Percentiles rank a stretch among this genome's conserved stretches.
phyloP scores from a whole-genome alignment of 2,797 vertebrate species.

The Crenuchus spilurus region DNA sequence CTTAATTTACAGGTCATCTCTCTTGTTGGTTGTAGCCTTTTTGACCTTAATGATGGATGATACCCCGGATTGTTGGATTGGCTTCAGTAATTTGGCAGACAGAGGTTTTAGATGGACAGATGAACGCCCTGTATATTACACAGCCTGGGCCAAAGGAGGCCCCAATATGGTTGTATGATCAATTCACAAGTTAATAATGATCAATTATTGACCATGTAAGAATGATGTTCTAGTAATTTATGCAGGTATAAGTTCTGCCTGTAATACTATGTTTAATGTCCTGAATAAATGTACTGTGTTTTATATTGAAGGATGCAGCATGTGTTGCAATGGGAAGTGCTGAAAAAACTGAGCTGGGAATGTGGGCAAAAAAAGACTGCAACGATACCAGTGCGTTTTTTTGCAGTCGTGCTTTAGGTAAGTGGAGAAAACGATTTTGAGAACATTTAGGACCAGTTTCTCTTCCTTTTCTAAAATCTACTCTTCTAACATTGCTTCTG shows the following conservation, averaged over 20 bases:
- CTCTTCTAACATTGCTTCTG: background rate
- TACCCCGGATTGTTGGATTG: constrained; percentile 80
- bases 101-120: constrained; percentile 87
- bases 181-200: background rate
- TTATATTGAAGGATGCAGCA: constrained; percentile 1
- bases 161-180: background rate
- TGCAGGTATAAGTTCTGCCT: too few species aligned
- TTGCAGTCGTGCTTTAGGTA: constrained; percentile 67
- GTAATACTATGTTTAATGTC: too few species aligned
- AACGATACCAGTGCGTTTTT: constrained; percentile 70
- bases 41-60: constrained; percentile 72
- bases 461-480: background rate
- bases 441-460: background rate
- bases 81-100: constrained; percentile 83
- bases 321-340: constrained; percentile 63
- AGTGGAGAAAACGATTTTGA: constrained; percentile 51
- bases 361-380: constrained; percentile 69
- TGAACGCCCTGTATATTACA: constrained; percentile 80
- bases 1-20: too few species aligned
- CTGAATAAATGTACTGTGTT: constrained; percentile 50
- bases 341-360: constrained; percentile 46
- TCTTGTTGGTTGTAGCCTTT: constrained; percentile 68
- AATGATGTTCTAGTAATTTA: too few species aligned
- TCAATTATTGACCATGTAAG: background rate
- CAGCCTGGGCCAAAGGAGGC: constrained; percentile 81